Percentiles rank a stretch among this genome's conserved stretches.
Evolutionary conservation across 2,888 invertebrate species (phyloP).

Genomic region (Trichacis sp.): DNA sequence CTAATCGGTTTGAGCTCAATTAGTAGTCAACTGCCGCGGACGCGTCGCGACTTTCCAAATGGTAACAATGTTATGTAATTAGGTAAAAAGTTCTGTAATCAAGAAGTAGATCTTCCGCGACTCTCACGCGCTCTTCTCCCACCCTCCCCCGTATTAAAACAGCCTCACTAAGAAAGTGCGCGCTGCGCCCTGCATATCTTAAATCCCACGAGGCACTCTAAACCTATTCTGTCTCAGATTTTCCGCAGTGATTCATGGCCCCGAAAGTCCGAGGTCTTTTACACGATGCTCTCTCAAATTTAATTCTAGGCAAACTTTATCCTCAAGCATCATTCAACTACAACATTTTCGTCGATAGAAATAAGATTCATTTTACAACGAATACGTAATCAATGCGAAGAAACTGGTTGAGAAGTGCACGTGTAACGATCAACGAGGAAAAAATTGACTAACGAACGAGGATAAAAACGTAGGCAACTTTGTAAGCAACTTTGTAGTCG

Average conservation of each 20-base stretch:
- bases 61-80: constrained; percentile 68
- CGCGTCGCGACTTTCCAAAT: constrained; percentile 64
- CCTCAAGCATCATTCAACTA: too few relatives aligned
- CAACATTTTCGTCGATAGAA: too few relatives aligned
- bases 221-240: constrained; percentile 49
- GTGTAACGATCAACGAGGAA: constrained; percentile 2
- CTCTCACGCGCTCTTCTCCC: constrained; percentile 46
- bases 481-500: constrained; percentile 18
- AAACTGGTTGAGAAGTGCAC: constrained; percentile 5
- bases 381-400: background rate
- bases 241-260: constrained; percentile 54
- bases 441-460: constrained; percentile 22
- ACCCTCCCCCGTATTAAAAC: constrained; percentile 63
- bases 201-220: constrained; percentile 52
- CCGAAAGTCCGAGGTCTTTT: constrained; percentile 16
- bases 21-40: constrained; percentile 60
- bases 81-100: constrained; percentile 69
- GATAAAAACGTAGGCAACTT: constrained; percentile 22
- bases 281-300: background rate
- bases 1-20: constrained; percentile 59
- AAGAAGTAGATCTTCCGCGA: constrained; percentile 66
- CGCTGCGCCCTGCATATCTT: constrained; percentile 63
- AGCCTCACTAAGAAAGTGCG: constrained; percentile 61
- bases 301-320: background rate
- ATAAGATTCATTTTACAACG: background rate